Evolutionary conservation across 2,888 invertebrate species (phyloP).

Genomic region (Troides helena): DNA sequence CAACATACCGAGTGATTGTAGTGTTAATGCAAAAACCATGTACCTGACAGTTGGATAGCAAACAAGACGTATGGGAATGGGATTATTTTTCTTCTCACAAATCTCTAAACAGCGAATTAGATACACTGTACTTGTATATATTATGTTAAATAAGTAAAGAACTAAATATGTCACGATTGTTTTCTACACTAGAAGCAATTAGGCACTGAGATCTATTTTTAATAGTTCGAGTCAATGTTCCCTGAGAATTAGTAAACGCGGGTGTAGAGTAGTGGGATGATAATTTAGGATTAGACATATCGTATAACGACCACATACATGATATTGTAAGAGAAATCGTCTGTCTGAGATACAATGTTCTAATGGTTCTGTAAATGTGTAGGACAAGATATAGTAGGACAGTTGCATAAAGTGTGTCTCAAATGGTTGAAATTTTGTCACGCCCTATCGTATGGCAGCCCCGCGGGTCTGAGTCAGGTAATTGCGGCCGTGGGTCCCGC

Average conservation of each 20-base stretch:
- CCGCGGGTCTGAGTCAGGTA: slow-evolving; percentile 37
- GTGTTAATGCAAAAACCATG: slow-evolving; percentile 69
- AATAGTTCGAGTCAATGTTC: too few relatives aligned
- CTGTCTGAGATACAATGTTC: neutral
- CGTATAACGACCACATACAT: too few relatives aligned
- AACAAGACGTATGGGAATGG: neutral
- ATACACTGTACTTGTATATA: too few relatives aligned
- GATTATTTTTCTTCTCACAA: neutral
- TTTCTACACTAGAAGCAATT: too few relatives aligned
- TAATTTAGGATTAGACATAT: too few relatives aligned
- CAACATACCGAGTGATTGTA: slow-evolving; percentile 36
- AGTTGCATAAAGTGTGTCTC: neutral
- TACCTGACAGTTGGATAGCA: slow-evolving; percentile 37
- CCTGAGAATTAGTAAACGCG: too few relatives aligned
- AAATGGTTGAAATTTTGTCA: slow-evolving; percentile 12
- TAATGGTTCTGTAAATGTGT: slow-evolving; percentile 42
- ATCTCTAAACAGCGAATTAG: too few relatives aligned
- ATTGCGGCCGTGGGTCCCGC: slow-evolving; percentile 48
- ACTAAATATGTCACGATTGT: too few relatives aligned
- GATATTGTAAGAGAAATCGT: too few relatives aligned
- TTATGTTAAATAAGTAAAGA: too few relatives aligned
- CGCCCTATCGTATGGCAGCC: slow-evolving; percentile 22
- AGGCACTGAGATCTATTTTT: too few relatives aligned
- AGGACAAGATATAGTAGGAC: slow-evolving; percentile 46
- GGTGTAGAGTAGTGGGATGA: too few relatives aligned